Percentiles rank a stretch among this genome's conserved stretches.
Conservation (phyloP, 2,797 vertebrate genomes). For the Enteromius viviparus region DNA sequence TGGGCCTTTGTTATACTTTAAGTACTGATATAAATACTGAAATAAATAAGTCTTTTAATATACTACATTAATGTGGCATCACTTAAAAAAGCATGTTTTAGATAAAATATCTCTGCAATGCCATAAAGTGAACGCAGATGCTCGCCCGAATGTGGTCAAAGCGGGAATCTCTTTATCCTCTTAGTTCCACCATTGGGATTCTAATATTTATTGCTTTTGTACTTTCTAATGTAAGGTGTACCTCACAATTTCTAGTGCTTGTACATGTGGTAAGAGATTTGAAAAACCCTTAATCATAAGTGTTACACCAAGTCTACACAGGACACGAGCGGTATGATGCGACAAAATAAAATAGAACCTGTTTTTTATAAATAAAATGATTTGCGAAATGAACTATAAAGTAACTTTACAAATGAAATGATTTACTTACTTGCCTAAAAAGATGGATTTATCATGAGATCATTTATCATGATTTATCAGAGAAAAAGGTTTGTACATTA, state of each 20-base stretch:
- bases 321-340: no score
- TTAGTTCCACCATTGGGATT: background rate
- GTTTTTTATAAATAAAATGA: no score
- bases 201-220: background rate
- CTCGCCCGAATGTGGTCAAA: background rate
- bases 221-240: background rate
- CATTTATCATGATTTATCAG: no score
- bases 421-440: no score
- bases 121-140: constrained; percentile 17
- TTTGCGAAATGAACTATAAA: no score
- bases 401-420: no score
- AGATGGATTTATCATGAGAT: no score
- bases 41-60: background rate
- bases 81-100: background rate
- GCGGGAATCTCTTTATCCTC: background rate
- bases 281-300: background rate
- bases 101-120: background rate
- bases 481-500: no score
- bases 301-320: background rate
- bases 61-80: background rate
- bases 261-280: background rate
- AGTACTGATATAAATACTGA: background rate
- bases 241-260: background rate
- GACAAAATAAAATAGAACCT: no score
- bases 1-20: background rate